Percentiles rank a stretch among this genome's conserved stretches.
phyloP scores from a whole-genome alignment of 1,140 invertebrate genomes.

The Rhyacophila brunnea region DNA sequence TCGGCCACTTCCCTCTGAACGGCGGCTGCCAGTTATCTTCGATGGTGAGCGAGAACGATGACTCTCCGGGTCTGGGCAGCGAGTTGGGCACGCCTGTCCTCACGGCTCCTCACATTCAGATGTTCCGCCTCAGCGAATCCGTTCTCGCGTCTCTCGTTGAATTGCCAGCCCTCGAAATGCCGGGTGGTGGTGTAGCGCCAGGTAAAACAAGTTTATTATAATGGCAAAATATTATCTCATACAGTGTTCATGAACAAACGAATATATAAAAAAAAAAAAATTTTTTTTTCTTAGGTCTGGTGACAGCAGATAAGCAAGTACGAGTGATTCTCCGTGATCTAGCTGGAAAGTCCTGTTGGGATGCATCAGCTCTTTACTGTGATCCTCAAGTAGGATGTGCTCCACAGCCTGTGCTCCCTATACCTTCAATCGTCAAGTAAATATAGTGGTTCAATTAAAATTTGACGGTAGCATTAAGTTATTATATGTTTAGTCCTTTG shows the following conservation, averaged over 20 bases:
- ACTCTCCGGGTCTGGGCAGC: conserved; percentile 69
- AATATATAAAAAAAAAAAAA: too few species aligned
- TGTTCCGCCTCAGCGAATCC: conserved; percentile 82
- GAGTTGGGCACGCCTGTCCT: conserved; percentile 81
- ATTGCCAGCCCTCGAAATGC: conserved; percentile 79
- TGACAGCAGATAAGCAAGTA: conserved; percentile 70
- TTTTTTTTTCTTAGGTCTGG: conserved; percentile 47
- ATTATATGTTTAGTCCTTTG: too few species aligned
- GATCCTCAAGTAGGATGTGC: conserved; percentile 55
- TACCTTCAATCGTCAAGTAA: conserved; percentile 43
- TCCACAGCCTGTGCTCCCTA: conserved; percentile 38
- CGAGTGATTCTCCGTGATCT: conserved; percentile 86
- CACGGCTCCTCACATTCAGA: conserved; percentile 82
- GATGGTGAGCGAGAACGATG: conserved; percentile 88
- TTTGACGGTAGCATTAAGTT: too few species aligned
- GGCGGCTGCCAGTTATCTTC: conserved; percentile 66
- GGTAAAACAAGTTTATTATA: conserved; percentile 42
- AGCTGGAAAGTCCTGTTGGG: conserved; percentile 97
- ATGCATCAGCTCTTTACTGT: conserved; percentile 86
- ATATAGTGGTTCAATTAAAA: too few species aligned
- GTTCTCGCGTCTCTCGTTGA: conserved; percentile 91
- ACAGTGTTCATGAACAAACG: too few species aligned
- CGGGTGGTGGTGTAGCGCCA: conserved; percentile 81
- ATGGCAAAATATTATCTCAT: too few species aligned
- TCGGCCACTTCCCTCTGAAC: conserved; percentile 87